phyloP scores from a whole-genome alignment of 2,113 vertebrate genomes.

The pig (Sus scrofa) region T2T-Sscrofa CM000812.6:272318501-272319000 shows the following conservation, averaged over 20 bases:
- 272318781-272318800: accelerated
- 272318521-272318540: too few species aligned
- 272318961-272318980: too few species aligned
- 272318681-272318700: not conserved
- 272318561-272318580: too few species aligned
- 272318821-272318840: not conserved
- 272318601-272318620: not conserved
- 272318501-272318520: too few species aligned
- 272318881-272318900: not conserved
- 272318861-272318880: not conserved
- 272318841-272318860: not conserved
- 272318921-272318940: not conserved
- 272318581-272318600: not conserved
- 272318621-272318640: not conserved
- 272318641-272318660: not conserved
- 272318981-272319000: too few species aligned
- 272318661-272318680: not conserved
- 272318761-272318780: not conserved
- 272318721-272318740: not conserved
- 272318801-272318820: not conserved
- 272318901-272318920: not conserved
- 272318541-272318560: too few species aligned
- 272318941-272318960: too few species aligned
- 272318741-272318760: not conserved
- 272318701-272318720: not conserved